phyloP scores from a whole-genome alignment of 1,140 invertebrate genomes.

The Phocides pigmalion region DNA sequence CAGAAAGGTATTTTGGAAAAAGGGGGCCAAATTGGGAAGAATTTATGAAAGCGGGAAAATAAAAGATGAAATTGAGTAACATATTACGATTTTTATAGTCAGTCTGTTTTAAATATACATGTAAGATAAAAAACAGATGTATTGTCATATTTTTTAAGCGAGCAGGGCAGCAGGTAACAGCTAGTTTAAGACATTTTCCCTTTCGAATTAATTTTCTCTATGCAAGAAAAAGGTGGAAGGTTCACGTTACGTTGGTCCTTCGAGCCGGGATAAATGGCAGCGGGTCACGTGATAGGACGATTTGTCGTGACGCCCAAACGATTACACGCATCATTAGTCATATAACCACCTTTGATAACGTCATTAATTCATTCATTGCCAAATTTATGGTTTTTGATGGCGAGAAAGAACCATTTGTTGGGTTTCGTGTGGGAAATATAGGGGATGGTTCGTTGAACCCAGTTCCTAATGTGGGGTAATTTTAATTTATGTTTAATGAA shows the following conservation, averaged over 20 bases:
- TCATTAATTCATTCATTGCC: slow-evolving; percentile 63
- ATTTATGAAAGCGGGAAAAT: no score
- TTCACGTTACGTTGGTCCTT: slow-evolving; percentile 45
- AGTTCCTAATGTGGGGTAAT: background rate
- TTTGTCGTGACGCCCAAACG: slow-evolving; percentile 77
- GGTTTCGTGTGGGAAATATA: slow-evolving; percentile 24
- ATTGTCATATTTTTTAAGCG: no score
- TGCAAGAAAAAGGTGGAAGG: slow-evolving; percentile 10
- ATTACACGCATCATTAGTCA: slow-evolving; percentile 75
- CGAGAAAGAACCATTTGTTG: slow-evolving; percentile 30
- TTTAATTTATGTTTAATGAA: no score
- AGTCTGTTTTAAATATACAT: no score
- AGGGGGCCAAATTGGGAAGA: no score
- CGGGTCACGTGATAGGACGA: slow-evolving; percentile 69
- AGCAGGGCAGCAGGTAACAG: no score
- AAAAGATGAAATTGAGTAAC: no score
- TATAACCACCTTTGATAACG: slow-evolving; percentile 78
- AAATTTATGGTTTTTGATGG: slow-evolving; percentile 49
- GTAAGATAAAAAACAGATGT: no score
- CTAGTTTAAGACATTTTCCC: no score
- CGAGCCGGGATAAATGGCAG: slow-evolving; percentile 59
- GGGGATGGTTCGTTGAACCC: background rate
- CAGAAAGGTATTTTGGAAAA: no score
- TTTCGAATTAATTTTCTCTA: background rate
- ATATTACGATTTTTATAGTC: no score